Base-by-base conservation (phyloP, 2,797 vertebrate genomes). In the Rhabdophis nuchalis region DNA sequence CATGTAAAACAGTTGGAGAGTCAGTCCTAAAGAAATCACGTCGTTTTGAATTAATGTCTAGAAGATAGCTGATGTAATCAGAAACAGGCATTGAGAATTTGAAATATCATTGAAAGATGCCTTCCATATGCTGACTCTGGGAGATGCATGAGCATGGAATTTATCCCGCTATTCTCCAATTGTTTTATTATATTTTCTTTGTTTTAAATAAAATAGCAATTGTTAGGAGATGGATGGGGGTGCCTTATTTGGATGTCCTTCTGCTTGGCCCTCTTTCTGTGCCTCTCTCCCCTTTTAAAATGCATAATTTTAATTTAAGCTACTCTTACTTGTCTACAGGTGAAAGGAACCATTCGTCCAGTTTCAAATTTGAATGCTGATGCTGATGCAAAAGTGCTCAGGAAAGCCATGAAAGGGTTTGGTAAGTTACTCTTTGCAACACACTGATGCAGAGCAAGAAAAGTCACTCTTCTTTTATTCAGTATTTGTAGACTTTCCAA, bases 371-470 rank as follows among this genome's bases (percentile, higher is more conserved):
- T 98, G 94, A 98, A 99, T 0, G 98, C 99, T 0, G 98, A 98
- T 0, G 98, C 97, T 5, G 99, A 99, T 0, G 99, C 98, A 0
- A 98, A 99, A 95, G 98, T 98, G 1, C 97, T 99, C 90, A 98
- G 99, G 96, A 99, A 99, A 97, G 99, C 99, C 0, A 99, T 99
- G 99, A 99, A 99, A 96, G 99, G 99, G 52, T 97, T 99, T 27
- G 99, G 99, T 99, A 97, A 93, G 98, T 23, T 20, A 88, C 0
- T 60, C 13, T 0, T 5, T 0, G 0, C 4, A 10, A 20, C 41
- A 5, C 2, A 18, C 20, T 72, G 20, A 68, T 60, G 61, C 11
- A 54, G 32, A 12, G 7, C 20, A 36, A 12, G 32, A 46, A 60
- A 52, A 58, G 60, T 10, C 11, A 53, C 4, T 91, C 2, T 36